Base-by-base conservation (phyloP, 2,888 invertebrate genomes). In the Dicyrtomina minuta region DNA sequence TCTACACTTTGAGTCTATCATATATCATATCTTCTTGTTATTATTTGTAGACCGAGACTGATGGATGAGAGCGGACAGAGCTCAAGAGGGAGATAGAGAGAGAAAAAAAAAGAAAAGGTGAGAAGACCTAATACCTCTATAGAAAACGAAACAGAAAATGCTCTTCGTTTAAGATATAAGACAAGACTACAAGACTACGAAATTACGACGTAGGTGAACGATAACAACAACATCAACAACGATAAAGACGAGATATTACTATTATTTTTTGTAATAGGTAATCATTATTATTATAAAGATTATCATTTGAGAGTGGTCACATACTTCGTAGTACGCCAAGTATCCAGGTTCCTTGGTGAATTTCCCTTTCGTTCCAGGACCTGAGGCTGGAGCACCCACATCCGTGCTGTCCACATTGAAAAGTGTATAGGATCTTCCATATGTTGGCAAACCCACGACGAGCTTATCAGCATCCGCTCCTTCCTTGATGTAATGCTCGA, bases 261-360 rank as follows among this genome's bases (percentile, higher is more conserved):
- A 33, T 33, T 33, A 33, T 33, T 33, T 33, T 8, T 5, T 5
- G 33, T n/a, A n/a, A n/a, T n/a, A n/a, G n/a, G n/a, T n/a, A n/a
- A n/a, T n/a, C n/a, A n/a, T 33, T 33, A 33, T 33, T 33, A 33
- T 33, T 33, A 33, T 33, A n/a, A n/a, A n/a, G 33, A 33, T 33
- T 33, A 33, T 33, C 33, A 33, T 33, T 33, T 33, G 3, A 33
- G 3, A 33, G 8, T 33, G 33, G 33, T 8, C 33, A 66, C 80
- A 79, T 79, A 93, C 93, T 86, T 95, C 95, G 81, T 94, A 95
- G 80, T 93, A 95, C 26, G 95, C 92, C 77, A 95, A 84, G 80
- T 94, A 96, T 72, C 96, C 95, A 78, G 93, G 93, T 82, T 96
- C 95, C 77, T 92, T 86, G 0, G 95, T 95, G 1, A 92, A 92